Evolutionary conservation across 2,888 invertebrate species (phyloP).

Genomic region (Melanotus villosus): DNA sequence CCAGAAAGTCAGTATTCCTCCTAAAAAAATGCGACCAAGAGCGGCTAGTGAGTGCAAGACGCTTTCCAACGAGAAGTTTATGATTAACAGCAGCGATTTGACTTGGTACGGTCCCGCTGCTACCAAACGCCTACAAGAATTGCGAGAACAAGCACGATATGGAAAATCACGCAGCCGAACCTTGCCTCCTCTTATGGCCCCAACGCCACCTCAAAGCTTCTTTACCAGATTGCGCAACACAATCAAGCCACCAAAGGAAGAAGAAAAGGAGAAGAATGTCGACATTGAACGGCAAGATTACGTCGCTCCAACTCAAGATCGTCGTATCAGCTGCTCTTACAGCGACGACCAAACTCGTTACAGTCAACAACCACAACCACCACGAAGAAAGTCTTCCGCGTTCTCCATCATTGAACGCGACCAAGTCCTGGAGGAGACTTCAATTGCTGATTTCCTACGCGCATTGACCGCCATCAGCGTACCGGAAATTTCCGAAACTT

Average conservation of each 20-base stretch:
- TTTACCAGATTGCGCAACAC: conserved; percentile 54
- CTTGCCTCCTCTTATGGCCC: conserved; percentile 45
- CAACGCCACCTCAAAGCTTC: conserved; percentile 49
- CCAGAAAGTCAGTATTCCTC: conserved; percentile 64
- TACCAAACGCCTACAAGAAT: conserved; percentile 73
- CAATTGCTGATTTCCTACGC: conserved; percentile 85
- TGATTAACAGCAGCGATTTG: conserved; percentile 68
- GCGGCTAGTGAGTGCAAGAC: conserved; percentile 74
- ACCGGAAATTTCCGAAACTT: conserved; percentile 58
- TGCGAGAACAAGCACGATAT: conserved; percentile 57
- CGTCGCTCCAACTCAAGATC: background rate
- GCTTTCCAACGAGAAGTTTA: conserved; percentile 64
- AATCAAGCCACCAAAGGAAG: conserved; percentile 51
- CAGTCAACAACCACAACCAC: conserved; percentile 52
- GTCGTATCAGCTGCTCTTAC: background rate
- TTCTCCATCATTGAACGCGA: conserved; percentile 65
- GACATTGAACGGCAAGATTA: conserved; percentile 46
- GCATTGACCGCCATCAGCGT: conserved; percentile 78
- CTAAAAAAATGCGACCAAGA: conserved; percentile 70
- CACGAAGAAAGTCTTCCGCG: conserved; percentile 49
- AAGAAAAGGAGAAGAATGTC: conserved; percentile 37
- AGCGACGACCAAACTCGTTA: conserved; percentile 12
- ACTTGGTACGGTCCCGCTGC: conserved; percentile 81
- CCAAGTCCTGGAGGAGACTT: conserved; percentile 84
- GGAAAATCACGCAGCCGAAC: conserved; percentile 51